Evolutionary conservation across 2,113 vertebrate species (phyloP).

Genomic region (Camelus dromedarius): DNA sequence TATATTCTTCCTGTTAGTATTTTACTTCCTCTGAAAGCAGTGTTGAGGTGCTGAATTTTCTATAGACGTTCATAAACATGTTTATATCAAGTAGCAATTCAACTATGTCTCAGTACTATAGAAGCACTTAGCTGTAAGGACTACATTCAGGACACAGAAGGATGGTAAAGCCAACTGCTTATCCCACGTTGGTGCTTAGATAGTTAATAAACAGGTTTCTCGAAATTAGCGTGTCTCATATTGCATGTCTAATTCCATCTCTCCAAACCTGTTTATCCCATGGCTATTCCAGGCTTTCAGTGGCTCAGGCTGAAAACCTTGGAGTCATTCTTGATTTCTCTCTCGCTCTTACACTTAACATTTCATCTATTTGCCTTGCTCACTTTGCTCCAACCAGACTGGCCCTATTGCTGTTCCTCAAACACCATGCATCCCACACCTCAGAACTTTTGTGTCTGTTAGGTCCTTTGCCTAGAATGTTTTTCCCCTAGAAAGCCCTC

Average conservation of each 20-base stretch:
- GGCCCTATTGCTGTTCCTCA: neutral
- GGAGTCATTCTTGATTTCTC: neutral
- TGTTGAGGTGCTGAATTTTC: conserved; percentile 18
- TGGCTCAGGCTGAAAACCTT: neutral
- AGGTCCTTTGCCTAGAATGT: neutral
- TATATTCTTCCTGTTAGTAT: neutral
- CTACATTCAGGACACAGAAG: neutral
- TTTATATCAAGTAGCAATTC: neutral
- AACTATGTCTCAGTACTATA: neutral
- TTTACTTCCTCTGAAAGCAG: conserved; percentile 11
- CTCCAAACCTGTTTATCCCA: neutral
- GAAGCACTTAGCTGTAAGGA: neutral
- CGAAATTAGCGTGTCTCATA: neutral
- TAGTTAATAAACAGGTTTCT: neutral
- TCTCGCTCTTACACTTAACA: neutral
- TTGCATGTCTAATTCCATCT: neutral
- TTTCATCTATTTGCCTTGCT: neutral
- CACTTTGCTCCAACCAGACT: neutral
- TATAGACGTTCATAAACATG: neutral
- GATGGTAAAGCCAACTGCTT: neutral
- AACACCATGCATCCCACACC: neutral
- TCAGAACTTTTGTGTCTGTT: neutral
- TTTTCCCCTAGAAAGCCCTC: neutral
- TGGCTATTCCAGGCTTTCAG: neutral
- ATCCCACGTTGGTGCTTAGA: neutral